Evolutionary conservation across 2,797 vertebrate genomes (phyloP), one percentile per base, ranked within the genome.

Genomic region (Hephaestus fuliginosus): DNA sequence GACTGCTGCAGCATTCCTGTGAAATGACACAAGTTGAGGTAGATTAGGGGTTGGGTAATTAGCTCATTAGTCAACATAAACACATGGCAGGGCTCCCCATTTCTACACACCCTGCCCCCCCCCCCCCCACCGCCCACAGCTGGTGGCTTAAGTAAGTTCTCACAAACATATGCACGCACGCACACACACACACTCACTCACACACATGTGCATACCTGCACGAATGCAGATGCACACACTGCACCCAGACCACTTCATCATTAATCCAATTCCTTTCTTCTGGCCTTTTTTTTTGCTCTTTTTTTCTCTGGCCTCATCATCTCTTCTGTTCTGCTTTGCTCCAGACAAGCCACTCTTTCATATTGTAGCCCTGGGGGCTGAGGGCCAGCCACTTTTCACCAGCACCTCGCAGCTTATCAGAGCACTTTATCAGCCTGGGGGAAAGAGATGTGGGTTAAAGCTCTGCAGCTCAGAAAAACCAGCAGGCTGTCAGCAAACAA

Each of bases 351-450:
- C 91, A 83, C 85, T 92, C 95, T 96, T 97, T 97, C 94, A 97
- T 96, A 95, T 93, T 94, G 88, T 70, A 90, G 91, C 86, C 93
- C 86, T 90, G 93, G 92, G 93, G 92, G 94, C 90, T 95, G 93
- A 95, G 96, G 95, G 94, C 95, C 89, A 89, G 92, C 94, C 93
- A 80, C 91, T 94, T 95, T 95, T 96, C 93, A 94, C 95, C 96
- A 95, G 91, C 90, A 92, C 82, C 91, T 88, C 69, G n/a, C 76
- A 85, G 95, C 97, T 98, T 99, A 98, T 99, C 97, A 94, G 94
- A 97, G 97, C 97, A 98, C 98, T 98, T 97, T 98, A 98, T 99
- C 98, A 95, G 96, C 95, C 93, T 89, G 85, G 85, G 89, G 95
- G 93, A 94, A 92, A 96, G 95, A 96, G 96, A 98, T 97, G 97